Evolutionary conservation across 2,888 invertebrate species (phyloP), one percentile per base, ranked within the genome.

Genomic region (Apodemia mormo): DNA sequence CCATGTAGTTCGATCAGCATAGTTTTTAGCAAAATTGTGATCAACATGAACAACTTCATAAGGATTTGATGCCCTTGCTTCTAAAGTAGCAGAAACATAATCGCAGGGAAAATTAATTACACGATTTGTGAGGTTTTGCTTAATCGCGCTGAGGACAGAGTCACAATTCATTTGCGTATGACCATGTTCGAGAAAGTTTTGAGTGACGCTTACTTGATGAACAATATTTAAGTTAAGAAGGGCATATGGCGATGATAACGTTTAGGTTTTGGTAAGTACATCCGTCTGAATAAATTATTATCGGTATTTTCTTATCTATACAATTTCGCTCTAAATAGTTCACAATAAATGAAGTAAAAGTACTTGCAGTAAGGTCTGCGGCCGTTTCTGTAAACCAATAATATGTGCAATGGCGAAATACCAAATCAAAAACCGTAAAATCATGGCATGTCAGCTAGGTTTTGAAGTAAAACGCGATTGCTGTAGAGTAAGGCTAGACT

Each of bases 41-140:
- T 70, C 58, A 33, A 70, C 4, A 14, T 64, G 29, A 45, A 68
- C 40, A 43, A 30, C 67, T 65, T 70, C 71, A 40, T 70, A 73
- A 7, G 71, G 71, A 12, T 30, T 49, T 29, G 49, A 30, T 43
- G 5, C 43, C 1, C 70, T 66, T 37, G 70, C 70, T 54, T 72
- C 72, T 70, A 70, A 70, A 7, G 77, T 76, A n/a, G 77, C 68
- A 37, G 70, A 61, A 1, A 75, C 56, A 75, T 79, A 82, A 54
- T 81, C 80, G 49, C 72, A 67, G 10, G 80, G 81, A 8, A 77
- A 45, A 70, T 78, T 70, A 22, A 73, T 72, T 61, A 75, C 76
- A 54, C 76, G 72, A 52, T 80, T 76, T 72, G 79, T 79, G n/a
- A 79, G 65, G 40, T 76, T 80, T 65, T 76, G 72, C 74, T 85